phyloP scores from a whole-genome alignment of 2,888 invertebrate species.

The Drosophila borborema region DNA sequence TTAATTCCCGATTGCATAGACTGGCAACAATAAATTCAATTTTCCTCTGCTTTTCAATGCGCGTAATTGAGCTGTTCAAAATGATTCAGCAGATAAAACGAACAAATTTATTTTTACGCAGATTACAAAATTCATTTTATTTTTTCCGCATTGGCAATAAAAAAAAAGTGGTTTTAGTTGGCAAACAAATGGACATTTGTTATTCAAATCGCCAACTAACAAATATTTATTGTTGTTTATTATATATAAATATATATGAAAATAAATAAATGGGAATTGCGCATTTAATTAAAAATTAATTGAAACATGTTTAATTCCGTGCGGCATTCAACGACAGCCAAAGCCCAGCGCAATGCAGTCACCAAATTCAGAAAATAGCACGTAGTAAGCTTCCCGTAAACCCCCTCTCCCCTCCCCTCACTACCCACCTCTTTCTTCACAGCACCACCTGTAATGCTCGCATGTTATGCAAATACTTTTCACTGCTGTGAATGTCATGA shows the following conservation, averaged over 20 bases:
- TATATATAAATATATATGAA: neutral
- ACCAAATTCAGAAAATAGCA: slow-evolving; percentile 52
- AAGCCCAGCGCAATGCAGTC: slow-evolving; percentile 17
- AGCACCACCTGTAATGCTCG: neutral
- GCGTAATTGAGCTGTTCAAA: slow-evolving; percentile 2
- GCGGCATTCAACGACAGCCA: slow-evolving; percentile 26
- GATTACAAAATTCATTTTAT: slow-evolving; percentile 8
- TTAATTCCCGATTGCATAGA: too few species aligned
- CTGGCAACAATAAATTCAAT: too few species aligned
- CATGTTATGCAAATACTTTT: slow-evolving; percentile 53
- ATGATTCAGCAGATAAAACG: slow-evolving; percentile 7
- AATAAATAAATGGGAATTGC: neutral
- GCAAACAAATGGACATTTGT: neutral
- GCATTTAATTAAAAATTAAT: slow-evolving; percentile 60
- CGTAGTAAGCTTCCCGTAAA: slow-evolving; percentile 33
- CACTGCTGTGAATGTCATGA: slow-evolving; percentile 12
- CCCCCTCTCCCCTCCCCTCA: too few species aligned
- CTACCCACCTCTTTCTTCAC: too few species aligned
- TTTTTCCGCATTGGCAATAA: neutral
- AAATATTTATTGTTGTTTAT: slow-evolving; percentile 15
- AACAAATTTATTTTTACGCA: slow-evolving; percentile 6
- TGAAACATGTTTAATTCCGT: slow-evolving; percentile 45
- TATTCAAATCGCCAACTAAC: slow-evolving; percentile 15
- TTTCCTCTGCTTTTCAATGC: neutral
- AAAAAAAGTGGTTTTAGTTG: neutral